Evolutionary conservation across 2,797 vertebrate genomes (phyloP), one percentile per base, ranked within the genome.

Genomic region (Petrocephalus schoutedeni): DNA sequence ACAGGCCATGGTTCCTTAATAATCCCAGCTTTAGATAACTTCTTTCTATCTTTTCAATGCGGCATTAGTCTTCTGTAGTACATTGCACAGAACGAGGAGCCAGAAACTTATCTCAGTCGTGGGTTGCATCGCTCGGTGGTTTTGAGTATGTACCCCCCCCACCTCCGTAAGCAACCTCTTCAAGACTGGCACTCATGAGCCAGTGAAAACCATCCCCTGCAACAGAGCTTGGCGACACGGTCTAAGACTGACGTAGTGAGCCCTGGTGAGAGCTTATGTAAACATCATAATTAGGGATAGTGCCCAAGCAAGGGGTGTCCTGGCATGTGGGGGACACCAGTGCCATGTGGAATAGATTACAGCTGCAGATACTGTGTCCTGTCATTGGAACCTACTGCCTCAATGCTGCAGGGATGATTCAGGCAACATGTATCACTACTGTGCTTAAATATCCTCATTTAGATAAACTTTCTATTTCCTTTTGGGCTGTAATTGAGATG

Each of bases 291-390:
- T 74, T 77, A 86, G 41, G 80, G 84, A 1, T 87, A 5, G 21
- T 92, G 89, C 91, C 90, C 28, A 49, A 57, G 56, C 4, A 56
- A 8, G 88, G 85, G 45, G 89, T 89, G 45, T 67, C 21, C 32
- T 28, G 49, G 61, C 3, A 6, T 23, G 9, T n/a, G 86, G 41
- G 21, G 86, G 14, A 53, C 21, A 23, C 59, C 9, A 36, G 0
- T 57, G 53, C 57, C 21, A 14, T 7, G 51, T 2, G 51, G 51
- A 32, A 32, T 67, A 67, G 45, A 87, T 87, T 87, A 67, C 86
- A 45, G 86, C 14, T 10, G 19, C 58, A 87, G 41, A 67, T 49
- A 51, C 86, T 53, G 86, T 64, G 16, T 64, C 57, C 16, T 59
- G 56, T 86, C 57, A 61, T 58, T 16, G 85, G 9, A 86, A 36